Conservation (phyloP, 2,113 vertebrate genomes). For the Ptilonorhynchus violaceus region DNA sequence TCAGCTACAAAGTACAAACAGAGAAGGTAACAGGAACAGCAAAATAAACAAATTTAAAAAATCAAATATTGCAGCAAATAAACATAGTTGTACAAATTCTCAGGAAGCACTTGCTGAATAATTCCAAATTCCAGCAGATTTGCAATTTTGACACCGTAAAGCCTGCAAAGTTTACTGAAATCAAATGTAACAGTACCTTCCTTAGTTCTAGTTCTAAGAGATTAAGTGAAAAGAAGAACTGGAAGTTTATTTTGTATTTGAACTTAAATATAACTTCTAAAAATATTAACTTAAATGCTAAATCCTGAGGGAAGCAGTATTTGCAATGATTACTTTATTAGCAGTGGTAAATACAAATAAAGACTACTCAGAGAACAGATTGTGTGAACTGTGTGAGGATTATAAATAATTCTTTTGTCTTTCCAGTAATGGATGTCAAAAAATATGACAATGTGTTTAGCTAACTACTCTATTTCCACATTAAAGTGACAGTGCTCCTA, state of each 20-base stretch:
- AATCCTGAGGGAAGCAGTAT: neutral
- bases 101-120: neutral
- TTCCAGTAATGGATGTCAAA: neutral
- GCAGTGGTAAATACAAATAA: neutral
- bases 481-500: neutral
- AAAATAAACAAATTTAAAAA: neutral
- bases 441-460: neutral
- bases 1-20: conserved; percentile 79
- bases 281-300: neutral
- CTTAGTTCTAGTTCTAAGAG: neutral
- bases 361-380: neutral
- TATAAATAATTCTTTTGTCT: neutral
- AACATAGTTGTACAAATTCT: neutral
- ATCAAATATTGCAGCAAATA: neutral
- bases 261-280: neutral
- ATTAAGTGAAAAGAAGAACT: neutral
- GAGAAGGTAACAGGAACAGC: neutral
- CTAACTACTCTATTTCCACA: neutral
- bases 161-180: neutral
- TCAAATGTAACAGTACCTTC: neutral
- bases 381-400: neutral
- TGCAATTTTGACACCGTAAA: neutral
- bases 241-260: neutral
- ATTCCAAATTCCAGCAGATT: neutral
- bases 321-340: neutral